These are phyloP conservation scores for Crotalus viridis DNA, from an alignment of 2,113 vertebrate genomes.

Conservation along the genomic window DNA sequence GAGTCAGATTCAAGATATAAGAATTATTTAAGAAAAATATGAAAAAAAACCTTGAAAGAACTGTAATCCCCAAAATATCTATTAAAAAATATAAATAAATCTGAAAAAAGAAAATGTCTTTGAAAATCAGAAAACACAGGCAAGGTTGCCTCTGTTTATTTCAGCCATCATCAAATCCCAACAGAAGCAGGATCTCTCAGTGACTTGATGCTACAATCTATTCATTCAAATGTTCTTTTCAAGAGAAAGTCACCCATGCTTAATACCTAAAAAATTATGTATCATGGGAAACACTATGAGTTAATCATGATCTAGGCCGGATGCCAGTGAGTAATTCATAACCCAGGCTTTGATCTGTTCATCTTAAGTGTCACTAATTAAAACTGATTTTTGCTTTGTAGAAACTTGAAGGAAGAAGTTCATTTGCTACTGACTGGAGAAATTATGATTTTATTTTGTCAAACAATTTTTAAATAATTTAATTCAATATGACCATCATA, in stretches of 20 bases:
- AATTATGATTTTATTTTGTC: slow-evolving; percentile 23
- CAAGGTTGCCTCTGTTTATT: background rate
- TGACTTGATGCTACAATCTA: background rate
- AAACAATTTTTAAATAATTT: background rate
- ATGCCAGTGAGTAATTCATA: slow-evolving; percentile 45
- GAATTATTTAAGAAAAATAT: background rate
- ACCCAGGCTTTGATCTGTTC: slow-evolving; percentile 21
- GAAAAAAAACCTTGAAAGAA: background rate
- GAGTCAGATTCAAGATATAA: slow-evolving; percentile 2
- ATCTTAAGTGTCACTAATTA: slow-evolving; percentile 43
- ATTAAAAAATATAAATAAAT: background rate
- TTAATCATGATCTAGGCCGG: slow-evolving; percentile 46
- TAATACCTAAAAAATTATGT: slow-evolving; percentile 52
- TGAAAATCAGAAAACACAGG: background rate
- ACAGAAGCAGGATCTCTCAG: background rate
- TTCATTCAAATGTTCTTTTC: background rate
- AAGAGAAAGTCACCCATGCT: slow-evolving; percentile 7
- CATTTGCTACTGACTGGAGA: background rate
- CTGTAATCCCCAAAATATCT: background rate
- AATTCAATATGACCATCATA: background rate
- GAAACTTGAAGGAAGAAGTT: background rate
- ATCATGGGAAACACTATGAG: slow-evolving; percentile 28
- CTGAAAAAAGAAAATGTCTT: background rate
- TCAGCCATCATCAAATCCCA: background rate
- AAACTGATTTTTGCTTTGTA: slow-evolving; percentile 11